Conservation (phyloP, 2,888 invertebrate genomes). For the Idaea straminata region DNA sequence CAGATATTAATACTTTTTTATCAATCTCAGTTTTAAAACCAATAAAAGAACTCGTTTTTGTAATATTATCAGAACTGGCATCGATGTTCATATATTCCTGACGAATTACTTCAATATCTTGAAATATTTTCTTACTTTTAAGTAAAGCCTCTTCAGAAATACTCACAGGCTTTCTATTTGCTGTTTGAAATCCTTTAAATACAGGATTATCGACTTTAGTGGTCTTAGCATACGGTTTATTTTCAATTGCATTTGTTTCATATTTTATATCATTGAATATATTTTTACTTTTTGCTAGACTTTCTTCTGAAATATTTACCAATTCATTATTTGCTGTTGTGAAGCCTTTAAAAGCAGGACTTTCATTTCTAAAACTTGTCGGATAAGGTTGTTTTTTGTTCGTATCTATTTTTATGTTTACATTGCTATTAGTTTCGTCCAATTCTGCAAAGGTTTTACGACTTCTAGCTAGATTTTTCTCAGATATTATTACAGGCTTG, state of each 20-base stretch:
- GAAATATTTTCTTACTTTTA: constrained; percentile 47
- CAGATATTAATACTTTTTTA: constrained; percentile 4
- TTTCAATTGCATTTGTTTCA: constrained; percentile 26
- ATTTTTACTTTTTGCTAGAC: constrained; percentile 43
- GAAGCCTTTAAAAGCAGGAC: constrained; percentile 37
- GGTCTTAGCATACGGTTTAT: background rate
- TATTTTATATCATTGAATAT: constrained; percentile 31
- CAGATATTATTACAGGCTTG: constrained; percentile 5
- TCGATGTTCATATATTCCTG: background rate
- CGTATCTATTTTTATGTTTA: background rate
- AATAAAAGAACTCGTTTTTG: background rate
- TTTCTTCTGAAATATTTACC: constrained; percentile 39
- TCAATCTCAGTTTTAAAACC: background rate
- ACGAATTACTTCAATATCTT: constrained; percentile 26
- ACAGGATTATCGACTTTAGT: constrained; percentile 4
- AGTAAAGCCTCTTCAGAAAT: constrained; percentile 43
- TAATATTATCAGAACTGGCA: background rate
- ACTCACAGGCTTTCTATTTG: constrained; percentile 52
- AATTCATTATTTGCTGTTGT: constrained; percentile 52
- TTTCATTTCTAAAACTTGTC: background rate
- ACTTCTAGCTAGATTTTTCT: constrained; percentile 17
- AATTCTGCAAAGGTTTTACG: constrained; percentile 10
- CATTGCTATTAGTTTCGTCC: background rate
- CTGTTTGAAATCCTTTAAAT: constrained; percentile 56
- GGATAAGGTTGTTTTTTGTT: background rate